These are phyloP conservation scores for Cinara cedri DNA, from an alignment of 2,888 invertebrate genomes.

Conservation along the genomic window DNA sequence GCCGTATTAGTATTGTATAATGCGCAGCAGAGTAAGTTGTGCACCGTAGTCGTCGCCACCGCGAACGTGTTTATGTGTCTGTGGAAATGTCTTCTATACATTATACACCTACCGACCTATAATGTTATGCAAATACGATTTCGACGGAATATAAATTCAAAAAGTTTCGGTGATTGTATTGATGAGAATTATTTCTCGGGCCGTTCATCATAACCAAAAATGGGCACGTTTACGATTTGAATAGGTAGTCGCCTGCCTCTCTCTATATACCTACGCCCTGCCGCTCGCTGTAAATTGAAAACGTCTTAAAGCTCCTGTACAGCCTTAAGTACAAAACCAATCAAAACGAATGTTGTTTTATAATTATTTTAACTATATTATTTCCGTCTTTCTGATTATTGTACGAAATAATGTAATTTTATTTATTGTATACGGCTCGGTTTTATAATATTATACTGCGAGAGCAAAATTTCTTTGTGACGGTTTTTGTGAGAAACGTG, in stretches of 20 bases:
- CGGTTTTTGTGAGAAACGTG: not conserved
- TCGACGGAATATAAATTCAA: not conserved
- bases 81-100: not conserved
- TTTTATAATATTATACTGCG: no score
- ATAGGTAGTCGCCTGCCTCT: no score
- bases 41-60: no score
- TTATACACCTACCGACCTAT: no score
- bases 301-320: not conserved
- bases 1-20: not conserved
- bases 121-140: not conserved
- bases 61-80: not conserved
- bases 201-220: not conserved
- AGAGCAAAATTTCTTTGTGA: no score
- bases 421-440: no score
- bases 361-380: not conserved
- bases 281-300: not conserved
- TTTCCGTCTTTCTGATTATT: not conserved
- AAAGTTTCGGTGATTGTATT: slow-evolving; percentile 2
- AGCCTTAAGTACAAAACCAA: not conserved
- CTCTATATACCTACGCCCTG: not conserved
- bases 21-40: no score
- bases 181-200: not conserved
- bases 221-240: not conserved
- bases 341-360: not conserved
- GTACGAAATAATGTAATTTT: no score